Conservation (phyloP, 2,797 vertebrate genomes). For the Pyrrhura leucotis region DNA sequence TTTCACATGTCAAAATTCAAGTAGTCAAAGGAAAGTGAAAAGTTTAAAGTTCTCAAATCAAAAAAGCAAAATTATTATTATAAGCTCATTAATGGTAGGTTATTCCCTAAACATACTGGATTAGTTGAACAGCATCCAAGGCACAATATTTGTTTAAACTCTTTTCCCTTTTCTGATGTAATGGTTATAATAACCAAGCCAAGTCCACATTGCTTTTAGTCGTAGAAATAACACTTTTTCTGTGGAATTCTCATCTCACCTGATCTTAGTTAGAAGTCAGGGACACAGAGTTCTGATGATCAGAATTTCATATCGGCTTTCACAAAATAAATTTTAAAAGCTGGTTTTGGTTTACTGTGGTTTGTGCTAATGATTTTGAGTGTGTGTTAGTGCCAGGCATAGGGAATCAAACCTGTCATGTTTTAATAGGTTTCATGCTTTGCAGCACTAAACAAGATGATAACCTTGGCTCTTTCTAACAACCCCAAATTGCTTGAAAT, state of each 20-base stretch:
- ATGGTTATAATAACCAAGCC: background rate
- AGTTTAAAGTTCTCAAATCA: background rate
- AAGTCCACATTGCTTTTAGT: background rate
- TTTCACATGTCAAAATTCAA: background rate
- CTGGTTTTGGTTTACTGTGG: conserved; percentile 2
- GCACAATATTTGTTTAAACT: conserved; percentile 8
- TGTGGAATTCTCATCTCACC: background rate
- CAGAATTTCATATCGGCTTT: conserved; percentile 15
- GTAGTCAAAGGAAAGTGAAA: background rate
- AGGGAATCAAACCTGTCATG: conserved; percentile 67
- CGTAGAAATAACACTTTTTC: background rate
- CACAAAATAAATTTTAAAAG: background rate
- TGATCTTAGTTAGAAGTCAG: background rate
- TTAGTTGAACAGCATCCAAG: background rate
- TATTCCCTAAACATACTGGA: background rate
- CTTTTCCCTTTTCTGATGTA: background rate
- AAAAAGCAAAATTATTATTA: background rate
- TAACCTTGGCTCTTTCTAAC: conserved; percentile 70
- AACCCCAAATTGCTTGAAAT: conserved; percentile 73
- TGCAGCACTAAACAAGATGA: conserved; percentile 68
- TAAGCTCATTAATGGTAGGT: background rate
- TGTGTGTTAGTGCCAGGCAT: conserved; percentile 30
- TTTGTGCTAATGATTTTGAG: conserved; percentile 53
- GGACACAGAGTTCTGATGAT: background rate
- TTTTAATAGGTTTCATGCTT: conserved; percentile 75